A percentile compares a stretch with the other conserved stretches of the same genome.
phyloP scores from a whole-genome alignment of 2,797 vertebrate species.

The Pitangus sulphuratus region DNA sequence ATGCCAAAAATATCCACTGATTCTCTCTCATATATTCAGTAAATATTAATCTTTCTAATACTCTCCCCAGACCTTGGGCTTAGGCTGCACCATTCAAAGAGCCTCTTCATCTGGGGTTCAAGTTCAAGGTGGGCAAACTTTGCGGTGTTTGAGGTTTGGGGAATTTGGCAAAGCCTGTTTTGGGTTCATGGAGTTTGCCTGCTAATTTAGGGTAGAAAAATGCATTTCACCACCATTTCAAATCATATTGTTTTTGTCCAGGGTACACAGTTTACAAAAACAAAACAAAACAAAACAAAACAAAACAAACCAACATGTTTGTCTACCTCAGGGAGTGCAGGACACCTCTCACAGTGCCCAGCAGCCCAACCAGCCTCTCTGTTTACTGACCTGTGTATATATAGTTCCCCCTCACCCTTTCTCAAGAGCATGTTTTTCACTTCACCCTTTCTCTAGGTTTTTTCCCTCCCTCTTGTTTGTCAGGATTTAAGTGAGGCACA shows the following conservation, averaged over 20 bases:
- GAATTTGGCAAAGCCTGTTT: neutral
- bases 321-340: neutral
- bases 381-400: conserved; percentile 7
- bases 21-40: neutral
- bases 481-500: neutral
- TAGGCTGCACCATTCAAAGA: neutral
- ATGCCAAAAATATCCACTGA: neutral
- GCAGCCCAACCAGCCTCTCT: neutral
- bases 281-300: neutral
- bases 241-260: neutral
- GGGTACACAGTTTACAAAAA: neutral
- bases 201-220: conserved; percentile 24
- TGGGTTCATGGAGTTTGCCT: neutral
- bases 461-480: neutral
- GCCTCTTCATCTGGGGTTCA: neutral
- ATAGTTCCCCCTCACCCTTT: neutral
- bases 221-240: neutral
- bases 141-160: neutral
- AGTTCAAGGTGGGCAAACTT: neutral
- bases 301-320: neutral
- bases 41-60: neutral
- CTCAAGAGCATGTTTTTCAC: neutral
- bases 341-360: neutral
- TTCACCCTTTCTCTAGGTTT: neutral
- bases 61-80: neutral